Conservation (phyloP, 2,888 invertebrate genomes). For the Mayetiola destructor region DNA sequence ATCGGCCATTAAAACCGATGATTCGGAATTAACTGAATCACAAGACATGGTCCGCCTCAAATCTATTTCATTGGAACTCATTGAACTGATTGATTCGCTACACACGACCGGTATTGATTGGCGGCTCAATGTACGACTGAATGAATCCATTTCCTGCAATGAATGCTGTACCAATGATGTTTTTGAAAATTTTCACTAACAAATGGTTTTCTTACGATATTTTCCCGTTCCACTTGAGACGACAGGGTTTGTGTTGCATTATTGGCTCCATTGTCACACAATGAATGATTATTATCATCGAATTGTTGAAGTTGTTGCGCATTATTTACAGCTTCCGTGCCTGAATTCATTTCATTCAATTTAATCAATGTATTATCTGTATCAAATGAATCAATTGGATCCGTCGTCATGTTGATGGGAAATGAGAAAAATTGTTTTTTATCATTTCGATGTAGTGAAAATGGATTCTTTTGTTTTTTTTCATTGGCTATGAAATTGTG, state of each 20-base stretch:
- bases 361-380: neutral
- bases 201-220: conserved; percentile 25
- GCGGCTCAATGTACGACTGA: conserved; percentile 28
- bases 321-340: conserved; percentile 17
- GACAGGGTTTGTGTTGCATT: conserved; percentile 19
- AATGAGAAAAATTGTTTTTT: neutral
- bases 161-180: conserved; percentile 26
- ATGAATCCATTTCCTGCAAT: conserved; percentile 18
- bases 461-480: conserved; percentile 1
- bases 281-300: conserved; percentile 27
- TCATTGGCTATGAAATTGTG: neutral
- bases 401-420: neutral
- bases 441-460: neutral
- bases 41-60: conserved; percentile 53
- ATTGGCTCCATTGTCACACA: conserved; percentile 26
- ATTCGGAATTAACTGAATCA: conserved; percentile 67
- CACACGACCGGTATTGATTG: conserved; percentile 29
- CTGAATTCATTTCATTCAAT: neutral
- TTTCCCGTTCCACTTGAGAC: too few species aligned
- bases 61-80: conserved; percentile 27
- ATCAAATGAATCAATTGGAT: neutral
- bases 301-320: conserved; percentile 15
- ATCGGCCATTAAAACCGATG: conserved; percentile 50
- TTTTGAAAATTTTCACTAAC: conserved; percentile 28
- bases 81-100: conserved; percentile 28